Conservation (phyloP, 1,140 invertebrate species). For the Schmidtea mediterranea region DNA sequence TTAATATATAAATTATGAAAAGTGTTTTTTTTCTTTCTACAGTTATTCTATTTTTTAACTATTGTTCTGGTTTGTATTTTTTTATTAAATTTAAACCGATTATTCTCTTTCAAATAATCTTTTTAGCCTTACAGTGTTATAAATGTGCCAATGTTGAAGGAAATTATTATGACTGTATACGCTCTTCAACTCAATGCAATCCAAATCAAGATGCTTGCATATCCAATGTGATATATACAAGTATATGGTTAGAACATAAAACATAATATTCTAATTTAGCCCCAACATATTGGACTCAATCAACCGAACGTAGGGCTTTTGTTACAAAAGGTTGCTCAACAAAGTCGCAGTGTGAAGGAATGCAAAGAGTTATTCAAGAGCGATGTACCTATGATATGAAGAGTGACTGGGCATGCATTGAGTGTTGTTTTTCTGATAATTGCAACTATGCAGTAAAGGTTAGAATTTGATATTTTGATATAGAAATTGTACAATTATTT, state of each 20-base stretch:
- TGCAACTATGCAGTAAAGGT: constrained; percentile 4
- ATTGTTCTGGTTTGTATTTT: too few species aligned
- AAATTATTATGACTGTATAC: constrained; percentile 3
- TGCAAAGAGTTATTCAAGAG: neutral
- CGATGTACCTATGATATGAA: neutral
- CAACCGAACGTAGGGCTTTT: constrained; percentile 1
- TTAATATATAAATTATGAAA: too few species aligned
- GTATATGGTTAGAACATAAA: neutral
- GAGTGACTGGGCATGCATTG: neutral
- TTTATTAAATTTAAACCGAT: too few species aligned
- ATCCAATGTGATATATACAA: constrained; percentile 1
- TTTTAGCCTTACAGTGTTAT: constrained; percentile 1
- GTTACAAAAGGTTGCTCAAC: constrained; percentile 5
- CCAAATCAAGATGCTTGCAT: constrained; percentile 5
- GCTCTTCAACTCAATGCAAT: neutral
- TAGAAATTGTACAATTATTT: neutral
- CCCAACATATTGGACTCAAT: constrained; percentile 1
- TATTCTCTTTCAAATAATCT: neutral
- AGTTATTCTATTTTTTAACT: too few species aligned
- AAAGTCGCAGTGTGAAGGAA: neutral
- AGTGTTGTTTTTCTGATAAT: neutral
- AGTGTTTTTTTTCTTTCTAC: too few species aligned
- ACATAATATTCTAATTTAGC: neutral
- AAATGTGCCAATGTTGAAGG: constrained; percentile 5
- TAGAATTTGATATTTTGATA: neutral